Conservation (phyloP, 1,140 invertebrate genomes). For the Acromyrmex heyeri region DNA sequence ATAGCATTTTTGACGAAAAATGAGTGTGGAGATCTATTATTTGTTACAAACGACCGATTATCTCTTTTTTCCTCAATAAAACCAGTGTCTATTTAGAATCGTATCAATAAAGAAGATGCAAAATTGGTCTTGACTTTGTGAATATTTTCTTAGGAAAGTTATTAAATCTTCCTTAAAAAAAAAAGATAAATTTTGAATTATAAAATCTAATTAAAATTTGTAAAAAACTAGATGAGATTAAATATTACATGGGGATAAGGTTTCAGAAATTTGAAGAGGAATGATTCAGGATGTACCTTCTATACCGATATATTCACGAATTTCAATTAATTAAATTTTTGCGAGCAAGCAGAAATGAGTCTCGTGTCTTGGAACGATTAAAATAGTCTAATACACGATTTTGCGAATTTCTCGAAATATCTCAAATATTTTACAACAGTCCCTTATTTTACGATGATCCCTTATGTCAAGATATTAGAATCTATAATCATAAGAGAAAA, state of each 20-base stretch:
- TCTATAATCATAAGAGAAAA: constrained; percentile 16
- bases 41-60: neutral
- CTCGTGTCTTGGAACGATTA: constrained; percentile 28
- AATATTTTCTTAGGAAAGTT: neutral
- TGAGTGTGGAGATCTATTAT: neutral
- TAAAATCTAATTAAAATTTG: neutral
- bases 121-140: constrained; percentile 14
- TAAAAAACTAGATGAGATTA: neutral
- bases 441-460: neutral
- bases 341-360: constrained; percentile 50
- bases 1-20: neutral
- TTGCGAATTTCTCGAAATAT: neutral
- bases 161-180: neutral
- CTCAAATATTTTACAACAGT: neutral
- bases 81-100: neutral
- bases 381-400: constrained; percentile 20
- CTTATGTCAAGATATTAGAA: neutral
- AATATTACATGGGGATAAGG: neutral
- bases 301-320: constrained; percentile 19
- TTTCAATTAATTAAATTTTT: constrained; percentile 33
- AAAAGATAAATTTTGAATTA: too few relatives aligned
- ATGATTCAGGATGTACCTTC: constrained; percentile 26
- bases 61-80: neutral
- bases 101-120: neutral
- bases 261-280: neutral